These are phyloP conservation scores for Cactoblastis cactorum DNA, from an alignment of 2,888 invertebrate species.

Conservation along the genomic window DNA sequence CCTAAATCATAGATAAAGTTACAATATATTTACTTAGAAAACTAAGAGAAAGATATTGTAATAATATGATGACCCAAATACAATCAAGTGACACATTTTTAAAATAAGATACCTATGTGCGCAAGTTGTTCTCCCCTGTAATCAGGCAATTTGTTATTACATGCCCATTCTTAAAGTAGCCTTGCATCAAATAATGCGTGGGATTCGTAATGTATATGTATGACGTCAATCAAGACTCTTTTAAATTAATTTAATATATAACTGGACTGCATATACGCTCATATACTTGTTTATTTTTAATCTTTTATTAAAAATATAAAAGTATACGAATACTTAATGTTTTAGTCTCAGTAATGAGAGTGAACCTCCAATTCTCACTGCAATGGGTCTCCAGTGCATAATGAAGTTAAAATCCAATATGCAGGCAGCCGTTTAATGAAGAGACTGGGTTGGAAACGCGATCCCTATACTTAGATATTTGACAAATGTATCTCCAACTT, in stretches of 20 bases:
- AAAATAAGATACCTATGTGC: not conserved
- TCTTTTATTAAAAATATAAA: not conserved
- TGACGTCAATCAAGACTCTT: not conserved
- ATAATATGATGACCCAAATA: no score
- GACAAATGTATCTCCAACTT: slow-evolving; percentile 5
- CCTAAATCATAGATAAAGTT: no score
- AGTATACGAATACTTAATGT: not conserved
- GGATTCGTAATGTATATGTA: not conserved
- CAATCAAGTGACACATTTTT: not conserved
- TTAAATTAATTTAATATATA: not conserved
- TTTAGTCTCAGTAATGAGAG: not conserved
- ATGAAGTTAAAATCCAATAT: slow-evolving; percentile 9
- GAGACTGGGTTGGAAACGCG: not conserved
- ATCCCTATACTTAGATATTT: not conserved
- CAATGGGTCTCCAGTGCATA: not conserved
- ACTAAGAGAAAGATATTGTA: no score
- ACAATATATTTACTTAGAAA: no score
- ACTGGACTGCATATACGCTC: no score
- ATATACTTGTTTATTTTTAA: no score
- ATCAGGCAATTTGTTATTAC: not conserved
- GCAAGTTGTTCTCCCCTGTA: not conserved
- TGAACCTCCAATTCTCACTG: not conserved
- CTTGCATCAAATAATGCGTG: not conserved
- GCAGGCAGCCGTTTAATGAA: slow-evolving; percentile 8
- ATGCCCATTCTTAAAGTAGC: not conserved